phyloP scores from a whole-genome alignment of 1,140 invertebrate species.

The Nephila pilipes region DNA sequence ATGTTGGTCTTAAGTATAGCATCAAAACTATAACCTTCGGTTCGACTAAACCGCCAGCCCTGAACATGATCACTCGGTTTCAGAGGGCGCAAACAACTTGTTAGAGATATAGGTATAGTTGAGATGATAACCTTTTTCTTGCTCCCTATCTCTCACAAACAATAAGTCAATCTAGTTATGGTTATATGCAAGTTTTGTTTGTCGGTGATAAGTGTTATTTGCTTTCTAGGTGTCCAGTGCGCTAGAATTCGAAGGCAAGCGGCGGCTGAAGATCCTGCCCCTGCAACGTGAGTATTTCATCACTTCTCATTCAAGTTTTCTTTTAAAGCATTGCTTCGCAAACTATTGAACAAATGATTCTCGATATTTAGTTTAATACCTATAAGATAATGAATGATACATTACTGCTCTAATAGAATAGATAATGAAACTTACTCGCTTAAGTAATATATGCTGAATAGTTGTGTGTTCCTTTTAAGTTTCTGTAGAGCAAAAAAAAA shows the following conservation, averaged over 20 bases:
- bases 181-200: too few relatives aligned
- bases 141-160: too few relatives aligned
- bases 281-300: background rate
- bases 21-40: too few relatives aligned
- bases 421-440: background rate
- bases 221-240: background rate
- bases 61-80: too few relatives aligned
- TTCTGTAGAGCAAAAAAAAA: too few relatives aligned
- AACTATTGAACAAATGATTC: background rate
- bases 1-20: too few relatives aligned
- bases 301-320: background rate
- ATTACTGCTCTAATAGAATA: background rate
- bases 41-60: too few relatives aligned
- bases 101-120: too few relatives aligned
- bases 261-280: background rate
- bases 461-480: background rate
- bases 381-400: background rate
- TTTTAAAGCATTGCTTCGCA: background rate
- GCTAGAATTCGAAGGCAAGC: slow-evolving; percentile 16
- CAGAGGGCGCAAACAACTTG: too few relatives aligned
- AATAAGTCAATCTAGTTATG: too few relatives aligned
- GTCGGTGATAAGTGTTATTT: too few relatives aligned
- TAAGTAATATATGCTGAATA: background rate
- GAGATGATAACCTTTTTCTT: too few relatives aligned
- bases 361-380: background rate